phyloP scores from a whole-genome alignment of 2,888 invertebrate genomes.

The Ptilodon capucinus region DNA sequence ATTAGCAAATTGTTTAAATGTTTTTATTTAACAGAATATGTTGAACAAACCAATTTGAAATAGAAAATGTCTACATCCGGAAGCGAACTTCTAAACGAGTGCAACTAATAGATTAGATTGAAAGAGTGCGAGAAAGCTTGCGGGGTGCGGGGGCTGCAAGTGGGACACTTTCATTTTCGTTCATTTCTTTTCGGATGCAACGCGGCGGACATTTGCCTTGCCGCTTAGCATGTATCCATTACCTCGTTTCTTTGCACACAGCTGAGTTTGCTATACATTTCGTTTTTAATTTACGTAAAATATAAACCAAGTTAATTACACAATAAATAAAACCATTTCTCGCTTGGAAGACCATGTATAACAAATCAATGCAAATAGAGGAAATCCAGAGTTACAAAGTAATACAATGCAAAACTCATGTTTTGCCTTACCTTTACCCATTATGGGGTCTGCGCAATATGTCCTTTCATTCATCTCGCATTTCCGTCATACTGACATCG shows the following conservation, averaged over 20 bases:
- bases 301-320: conserved; percentile 11
- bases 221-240: conserved; percentile 69
- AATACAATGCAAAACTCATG: too few relatives aligned
- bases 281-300: conserved; percentile 27
- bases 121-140: conserved; percentile 72
- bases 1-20: too few relatives aligned
- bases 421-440: too few relatives aligned
- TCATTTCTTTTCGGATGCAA: conserved; percentile 80
- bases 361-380: too few relatives aligned
- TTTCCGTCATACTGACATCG: too few relatives aligned
- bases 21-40: too few relatives aligned
- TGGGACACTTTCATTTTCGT: conserved; percentile 82
- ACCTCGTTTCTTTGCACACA: conserved; percentile 66
- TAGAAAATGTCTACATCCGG: conserved; percentile 45
- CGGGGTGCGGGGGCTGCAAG: conserved; percentile 58
- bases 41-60: too few relatives aligned
- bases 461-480: too few relatives aligned
- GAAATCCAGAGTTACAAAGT: too few relatives aligned
- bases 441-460: too few relatives aligned
- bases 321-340: neutral
- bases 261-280: conserved; percentile 43
- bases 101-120: conserved; percentile 70
- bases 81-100: conserved; percentile 53
- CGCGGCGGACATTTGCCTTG: conserved; percentile 64
- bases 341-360: neutral